Conservation (phyloP, 37 sponge, comb jelly and placozoan genomes). For the Ianthella basta region DNA sequence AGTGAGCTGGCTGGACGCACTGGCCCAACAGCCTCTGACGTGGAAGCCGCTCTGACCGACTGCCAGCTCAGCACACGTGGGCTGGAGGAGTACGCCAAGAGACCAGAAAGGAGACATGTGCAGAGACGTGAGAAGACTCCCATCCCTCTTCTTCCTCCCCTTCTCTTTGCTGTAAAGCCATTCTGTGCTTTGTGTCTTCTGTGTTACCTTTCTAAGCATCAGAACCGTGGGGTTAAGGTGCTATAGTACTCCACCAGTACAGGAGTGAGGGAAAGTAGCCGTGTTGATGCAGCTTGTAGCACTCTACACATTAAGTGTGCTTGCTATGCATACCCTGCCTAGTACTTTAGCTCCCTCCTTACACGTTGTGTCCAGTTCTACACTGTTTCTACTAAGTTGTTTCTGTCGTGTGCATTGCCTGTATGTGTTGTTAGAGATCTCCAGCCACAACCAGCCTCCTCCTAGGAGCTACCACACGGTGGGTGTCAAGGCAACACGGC, state of each 20-base stretch:
- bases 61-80: slow-evolving; percentile 4
- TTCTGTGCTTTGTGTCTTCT: no score
- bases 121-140: slow-evolving; percentile 58
- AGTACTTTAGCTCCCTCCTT: no score
- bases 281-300: no score
- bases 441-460: slow-evolving; percentile 36
- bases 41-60: slow-evolving; percentile 69
- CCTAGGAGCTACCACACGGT: slow-evolving; percentile 52
- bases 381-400: no score
- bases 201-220: no score
- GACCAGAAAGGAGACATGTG: slow-evolving; percentile 70
- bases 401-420: no score
- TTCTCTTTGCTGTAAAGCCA: background rate
- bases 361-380: no score
- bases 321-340: no score
- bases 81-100: slow-evolving; percentile 60
- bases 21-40: slow-evolving; percentile 68
- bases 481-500: slow-evolving; percentile 51
- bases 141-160: background rate
- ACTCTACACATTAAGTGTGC: no score
- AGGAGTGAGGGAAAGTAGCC: no score
- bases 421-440: slow-evolving; percentile 49
- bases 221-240: no score
- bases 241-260: no score
- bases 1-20: slow-evolving; percentile 69